Conservation (phyloP, 2,797 vertebrate species). For the Miichthys miiuy region DNA sequence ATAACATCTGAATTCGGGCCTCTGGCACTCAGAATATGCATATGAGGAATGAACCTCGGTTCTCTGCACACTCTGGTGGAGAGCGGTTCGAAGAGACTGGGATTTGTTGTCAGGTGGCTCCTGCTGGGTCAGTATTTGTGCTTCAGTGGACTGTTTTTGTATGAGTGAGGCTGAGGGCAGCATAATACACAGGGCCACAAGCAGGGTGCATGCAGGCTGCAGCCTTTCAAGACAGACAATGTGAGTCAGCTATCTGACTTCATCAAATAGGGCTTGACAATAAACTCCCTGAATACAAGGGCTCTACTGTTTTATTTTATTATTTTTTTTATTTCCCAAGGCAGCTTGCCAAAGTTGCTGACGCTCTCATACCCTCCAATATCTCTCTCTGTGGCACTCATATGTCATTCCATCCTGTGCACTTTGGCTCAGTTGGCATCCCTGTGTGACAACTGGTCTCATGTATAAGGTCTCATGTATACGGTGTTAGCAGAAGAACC, state of each 20-base stretch:
- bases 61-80: slow-evolving; percentile 11
- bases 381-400: slow-evolving; percentile 76
- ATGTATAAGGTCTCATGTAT: slow-evolving; percentile 69
- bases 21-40: slow-evolving; percentile 51
- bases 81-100: slow-evolving; percentile 11
- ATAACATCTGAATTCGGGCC: slow-evolving; percentile 51
- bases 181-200: slow-evolving; percentile 58
- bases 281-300: slow-evolving; percentile 80
- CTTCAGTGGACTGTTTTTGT: slow-evolving; percentile 63
- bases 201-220: slow-evolving; percentile 48
- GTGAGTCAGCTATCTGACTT: slow-evolving; percentile 82
- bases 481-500: slow-evolving; percentile 41
- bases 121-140: slow-evolving; percentile 66
- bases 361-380: slow-evolving; percentile 78
- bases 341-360: slow-evolving; percentile 78
- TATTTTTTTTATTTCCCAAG: slow-evolving; percentile 83
- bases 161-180: slow-evolving; percentile 53
- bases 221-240: slow-evolving; percentile 74
- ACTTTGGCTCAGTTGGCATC: slow-evolving; percentile 75
- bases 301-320: slow-evolving; percentile 79
- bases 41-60: slow-evolving; percentile 43
- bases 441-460: slow-evolving; percentile 78
- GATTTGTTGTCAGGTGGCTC: slow-evolving; percentile 57
- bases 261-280: slow-evolving; percentile 84
- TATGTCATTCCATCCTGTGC: slow-evolving; percentile 77